Evolutionary conservation across 2,113 vertebrate genomes (phyloP), one percentile per base, ranked within the genome.

Genomic region (Neotoma lepida): DNA sequence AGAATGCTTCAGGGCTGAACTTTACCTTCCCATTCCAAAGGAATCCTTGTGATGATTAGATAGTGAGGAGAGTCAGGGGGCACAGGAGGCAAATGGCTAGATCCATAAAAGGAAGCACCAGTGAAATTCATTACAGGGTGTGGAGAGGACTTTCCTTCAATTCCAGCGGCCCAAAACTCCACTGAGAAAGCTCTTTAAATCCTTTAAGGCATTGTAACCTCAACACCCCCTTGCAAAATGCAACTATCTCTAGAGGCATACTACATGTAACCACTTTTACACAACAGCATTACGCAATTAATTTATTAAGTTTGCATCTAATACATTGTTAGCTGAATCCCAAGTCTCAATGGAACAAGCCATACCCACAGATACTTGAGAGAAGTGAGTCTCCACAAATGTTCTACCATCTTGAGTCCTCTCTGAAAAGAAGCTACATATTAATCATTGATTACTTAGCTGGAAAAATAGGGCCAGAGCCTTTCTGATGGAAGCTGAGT

Each of bases 271-370:
- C 41, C n/a, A 28, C 58, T 96, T 91, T 82, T 86, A 82, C 58
- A 92, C 35, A 89, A 92, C 33, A 95, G 39, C 74, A 77, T 71
- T 71, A 64, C 49, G 94, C 54, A 89, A 90, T 92, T 94, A 81
- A 82, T 68, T 87, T 95, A 78, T 76, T 93, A 91, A 85, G 84
- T 94, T 95, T 89, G 35, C 66, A 66, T 95, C 51, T 94, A 88
- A 84, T 86, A 91, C 56, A 90, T 54, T 95, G 46, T 71, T 92
- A 85, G 70, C 64, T 88, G 33, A 89, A 84, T 56, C 41, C n/a
- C 61, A 56, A 77, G 51, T 95, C 80, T 89, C 89, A 2, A 0
- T 35, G 51, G 81, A 92, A 68, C 41, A 35, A 85, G 81, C 86
- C 49, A 68, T 3, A 33, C 26, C 33, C 46, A 93, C 89, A 94